Base-by-base conservation (phyloP, 1,140 invertebrate genomes). In the Macrotrachela quadricornifera region DNA sequence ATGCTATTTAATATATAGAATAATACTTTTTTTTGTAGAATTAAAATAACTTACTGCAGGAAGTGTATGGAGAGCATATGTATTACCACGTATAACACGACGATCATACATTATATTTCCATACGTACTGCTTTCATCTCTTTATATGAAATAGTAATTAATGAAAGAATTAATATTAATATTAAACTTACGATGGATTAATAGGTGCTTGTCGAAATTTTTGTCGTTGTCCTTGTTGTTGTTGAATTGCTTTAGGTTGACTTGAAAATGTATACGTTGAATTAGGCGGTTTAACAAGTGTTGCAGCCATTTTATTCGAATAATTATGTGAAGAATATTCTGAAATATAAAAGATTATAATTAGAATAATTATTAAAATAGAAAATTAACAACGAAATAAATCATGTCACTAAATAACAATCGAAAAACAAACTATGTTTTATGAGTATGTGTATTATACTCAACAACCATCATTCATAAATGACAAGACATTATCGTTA, bases 71-170 rank as follows among this genome's bases (percentile, higher is more conserved):
- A 74, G 66, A 13, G 75, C 74, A 65, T 78, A 79, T 44, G 80
- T 84, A 63, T 78, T 83, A 57, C 83, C 83, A 58, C 83, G 75
- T 56, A 81, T 76, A 55, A 86, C 78, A 56, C 83, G 73, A 61
- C 77, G 77, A 64, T 87, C 83, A 67, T 79, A 82, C 82, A 85
- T 86, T 59, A 86, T 75, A 71, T 86, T 71, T 40, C 68, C 67
- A 64, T 69, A 69, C 40, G 57, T 57, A 18, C 55, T 54, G 10
- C 57, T 54, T 11, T 57, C 59, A 37, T 65, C 21, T 30, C 21
- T 30, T 21, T 18, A 44, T 15, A 21, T 21, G 15, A 42, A 14
- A 51, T 37, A 44, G 14, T 17, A 21, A 14, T 41, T 15, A 14
- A 49, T 17, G 18, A 15, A 10, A 36, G 17, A 37, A 36, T 49